Evolutionary conservation across 1,140 invertebrate genomes (phyloP).

Genomic region (Brachystomella parvula): DNA sequence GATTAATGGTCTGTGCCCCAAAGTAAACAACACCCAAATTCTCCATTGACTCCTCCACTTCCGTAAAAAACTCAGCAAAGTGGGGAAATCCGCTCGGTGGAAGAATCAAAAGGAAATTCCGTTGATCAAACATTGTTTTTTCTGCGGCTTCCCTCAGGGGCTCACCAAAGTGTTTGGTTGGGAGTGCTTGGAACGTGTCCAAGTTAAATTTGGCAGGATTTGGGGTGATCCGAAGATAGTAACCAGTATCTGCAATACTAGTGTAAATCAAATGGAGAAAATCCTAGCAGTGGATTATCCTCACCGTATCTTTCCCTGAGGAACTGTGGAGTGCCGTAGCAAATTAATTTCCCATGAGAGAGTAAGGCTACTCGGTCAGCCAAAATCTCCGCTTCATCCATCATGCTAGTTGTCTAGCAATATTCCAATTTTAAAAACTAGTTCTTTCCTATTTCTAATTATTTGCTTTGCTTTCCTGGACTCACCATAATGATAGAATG

Average conservation of each 20-base stretch:
- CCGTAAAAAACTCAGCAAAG: conserved; percentile 24
- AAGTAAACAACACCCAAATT: conserved; percentile 18
- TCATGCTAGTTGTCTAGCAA: conserved; percentile 28
- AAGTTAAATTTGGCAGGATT: not conserved
- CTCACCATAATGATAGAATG: not conserved
- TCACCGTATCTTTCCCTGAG: conserved; percentile 28
- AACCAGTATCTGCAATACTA: conserved; percentile 26
- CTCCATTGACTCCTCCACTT: conserved; percentile 17
- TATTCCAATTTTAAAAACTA: too few relatives aligned
- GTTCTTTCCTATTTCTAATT: too few relatives aligned
- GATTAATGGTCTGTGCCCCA: conserved; percentile 10
- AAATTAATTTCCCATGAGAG: conserved; percentile 30
- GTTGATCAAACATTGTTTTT: not conserved
- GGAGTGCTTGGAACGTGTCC: not conserved
- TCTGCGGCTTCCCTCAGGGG: not conserved
- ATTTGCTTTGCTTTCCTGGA: too few relatives aligned
- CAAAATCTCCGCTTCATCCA: conserved; percentile 35
- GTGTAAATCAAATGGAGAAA: not conserved
- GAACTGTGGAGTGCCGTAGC: conserved; percentile 21
- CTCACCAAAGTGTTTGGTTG: conserved; percentile 15
- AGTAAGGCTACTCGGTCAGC: conserved; percentile 28
- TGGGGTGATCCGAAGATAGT: conserved; percentile 15
- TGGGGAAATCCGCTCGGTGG: not conserved
- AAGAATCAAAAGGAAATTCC: conserved; percentile 3
- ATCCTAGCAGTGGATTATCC: too few relatives aligned